phyloP scores from a whole-genome alignment of 1,140 invertebrate genomes.

The Drosophila erecta region DNA sequence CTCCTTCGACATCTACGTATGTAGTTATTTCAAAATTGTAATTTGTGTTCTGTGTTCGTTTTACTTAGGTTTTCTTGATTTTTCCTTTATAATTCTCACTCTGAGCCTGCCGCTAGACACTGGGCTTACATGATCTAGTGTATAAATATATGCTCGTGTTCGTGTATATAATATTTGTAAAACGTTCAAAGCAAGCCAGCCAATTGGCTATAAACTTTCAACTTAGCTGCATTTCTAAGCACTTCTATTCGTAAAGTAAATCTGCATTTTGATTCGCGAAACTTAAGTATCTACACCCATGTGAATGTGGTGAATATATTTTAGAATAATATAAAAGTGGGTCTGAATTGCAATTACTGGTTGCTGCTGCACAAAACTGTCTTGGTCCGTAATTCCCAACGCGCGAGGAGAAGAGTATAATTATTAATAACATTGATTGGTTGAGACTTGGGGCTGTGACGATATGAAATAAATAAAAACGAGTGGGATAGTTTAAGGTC shows the following conservation, averaged over 20 bases:
- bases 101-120: slow-evolving; percentile 76
- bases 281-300: slow-evolving; percentile 51
- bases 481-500: slow-evolving; percentile 9
- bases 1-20: slow-evolving; percentile 38
- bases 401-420: slow-evolving; percentile 66
- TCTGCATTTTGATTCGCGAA: slow-evolving; percentile 58
- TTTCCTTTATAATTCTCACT: slow-evolving; percentile 65
- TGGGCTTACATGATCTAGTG: slow-evolving; percentile 66
- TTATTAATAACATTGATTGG: slow-evolving; percentile 39
- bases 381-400: slow-evolving; percentile 74
- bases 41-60: slow-evolving; percentile 44
- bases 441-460: slow-evolving; percentile 29
- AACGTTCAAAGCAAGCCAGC: slow-evolving; percentile 76
- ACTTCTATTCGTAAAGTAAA: slow-evolving; percentile 70
- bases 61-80: slow-evolving; percentile 18
- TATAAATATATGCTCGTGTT: slow-evolving; percentile 47
- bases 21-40: slow-evolving; percentile 56
- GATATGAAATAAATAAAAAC: slow-evolving; percentile 67
- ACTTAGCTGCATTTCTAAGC: slow-evolving; percentile 65
- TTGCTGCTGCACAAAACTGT: slow-evolving; percentile 61
- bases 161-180: slow-evolving; percentile 56
- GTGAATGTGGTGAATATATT: slow-evolving; percentile 36
- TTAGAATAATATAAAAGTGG: slow-evolving; percentile 32
- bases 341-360: slow-evolving; percentile 49
- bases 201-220: slow-evolving; percentile 48